Evolutionary conservation across 2,797 vertebrate genomes (phyloP).

Genomic region (Platyrinchus mystaceus): DNA sequence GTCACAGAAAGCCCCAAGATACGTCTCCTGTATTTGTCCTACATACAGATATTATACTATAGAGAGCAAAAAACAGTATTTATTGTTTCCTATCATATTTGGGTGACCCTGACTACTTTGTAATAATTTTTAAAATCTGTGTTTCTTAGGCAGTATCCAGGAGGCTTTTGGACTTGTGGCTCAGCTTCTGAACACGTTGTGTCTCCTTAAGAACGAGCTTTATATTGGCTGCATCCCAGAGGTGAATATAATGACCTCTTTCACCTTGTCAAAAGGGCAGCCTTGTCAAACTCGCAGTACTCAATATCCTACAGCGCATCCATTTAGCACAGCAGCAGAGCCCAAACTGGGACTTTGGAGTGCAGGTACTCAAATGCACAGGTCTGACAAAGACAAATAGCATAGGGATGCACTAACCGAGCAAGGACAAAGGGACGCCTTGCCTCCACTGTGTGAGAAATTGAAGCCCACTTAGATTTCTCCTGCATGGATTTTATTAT

Average conservation of each 20-base stretch:
- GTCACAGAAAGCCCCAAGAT: background rate
- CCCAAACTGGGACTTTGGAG: conserved; percentile 72
- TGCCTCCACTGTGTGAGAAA: conserved; percentile 68
- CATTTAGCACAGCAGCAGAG: conserved; percentile 79
- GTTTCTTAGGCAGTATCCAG: background rate
- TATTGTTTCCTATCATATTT: conserved; percentile 26
- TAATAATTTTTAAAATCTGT: background rate
- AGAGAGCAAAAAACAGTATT: background rate
- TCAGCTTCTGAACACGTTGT: conserved; percentile 27
- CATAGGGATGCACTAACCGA: conserved; percentile 74
- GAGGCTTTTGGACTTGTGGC: background rate
- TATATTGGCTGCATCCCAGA: conserved; percentile 38
- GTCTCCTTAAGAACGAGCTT: conserved; percentile 59
- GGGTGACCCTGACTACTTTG: conserved; percentile 26
- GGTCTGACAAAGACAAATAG: conserved; percentile 93
- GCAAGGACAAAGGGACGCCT: conserved; percentile 92
- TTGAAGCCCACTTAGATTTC: conserved; percentile 67
- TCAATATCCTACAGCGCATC: conserved; percentile 84
- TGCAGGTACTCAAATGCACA: conserved; percentile 76
- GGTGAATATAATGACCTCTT: conserved; percentile 72
- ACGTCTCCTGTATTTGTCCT: background rate
- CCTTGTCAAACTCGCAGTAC: conserved; percentile 76
- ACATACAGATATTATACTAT: background rate
- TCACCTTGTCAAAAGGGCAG: conserved; percentile 76
- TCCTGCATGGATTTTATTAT: conserved; percentile 64